Evolutionary conservation across 1,140 invertebrate genomes (phyloP), one percentile per base, ranked within the genome.

Genomic region (Amyelois transitella): DNA sequence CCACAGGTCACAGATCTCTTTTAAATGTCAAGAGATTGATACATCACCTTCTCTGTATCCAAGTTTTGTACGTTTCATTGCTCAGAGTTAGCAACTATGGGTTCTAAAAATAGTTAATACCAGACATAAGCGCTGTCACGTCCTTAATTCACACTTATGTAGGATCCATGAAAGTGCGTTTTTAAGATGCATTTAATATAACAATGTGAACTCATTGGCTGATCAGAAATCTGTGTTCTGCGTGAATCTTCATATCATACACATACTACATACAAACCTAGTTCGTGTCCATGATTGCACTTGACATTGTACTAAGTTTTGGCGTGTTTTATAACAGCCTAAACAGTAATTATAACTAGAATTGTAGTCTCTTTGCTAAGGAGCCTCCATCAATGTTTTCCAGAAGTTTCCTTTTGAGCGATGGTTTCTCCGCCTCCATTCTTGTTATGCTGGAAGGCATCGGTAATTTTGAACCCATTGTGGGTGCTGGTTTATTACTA

Each of bases 401-500:
- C 14, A 94, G 69, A 22, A 94, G 76, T 83, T 95, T 95, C 59
- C 94, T 90, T 74, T 95, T 95, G 14, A 94, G 82, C 55, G 91
- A 93, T n/a, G 92, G 92, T 62, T 91, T 93, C 51, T 94, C 91
- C 38, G 89, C 76, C 48, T 91, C 90, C 53, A 90, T 79, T 64
- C 88, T 88, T 60, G 89, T 91, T 62, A 87, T 82, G 48, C 93
- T 90, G 48, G 88, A 90, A 3, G 96, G 96, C 70, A 96, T 89
- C 0, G 97, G 97, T 55, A 98, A 81, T 77, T 94, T 93, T 12
- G 91, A 77, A 12, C 95, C 94, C 14, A 93, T 89, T 0, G 96
- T 95, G 3, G 97, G 97, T 21, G 94, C 91, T n/a, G 97, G 97
- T 85, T 96, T 95, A 77, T 96, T 98, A 53, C 92, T 95, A 77